These are phyloP conservation scores for Drosophila orena DNA, from an alignment of 1,140 invertebrate genomes.

Conservation along the genomic window DNA sequence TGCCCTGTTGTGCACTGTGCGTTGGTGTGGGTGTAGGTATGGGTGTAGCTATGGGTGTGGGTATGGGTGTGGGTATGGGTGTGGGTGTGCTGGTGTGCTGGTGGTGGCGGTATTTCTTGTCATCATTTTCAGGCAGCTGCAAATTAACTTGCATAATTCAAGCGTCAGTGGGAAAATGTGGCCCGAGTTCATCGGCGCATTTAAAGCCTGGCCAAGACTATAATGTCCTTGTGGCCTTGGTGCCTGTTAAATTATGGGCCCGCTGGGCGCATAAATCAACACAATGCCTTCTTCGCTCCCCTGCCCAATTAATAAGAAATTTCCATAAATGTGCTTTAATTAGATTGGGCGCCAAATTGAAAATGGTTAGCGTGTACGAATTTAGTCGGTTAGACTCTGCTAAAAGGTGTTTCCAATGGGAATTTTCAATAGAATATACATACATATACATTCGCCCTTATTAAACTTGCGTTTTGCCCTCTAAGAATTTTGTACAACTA, in stretches of 20 bases:
- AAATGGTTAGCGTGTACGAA: conserved; percentile 5
- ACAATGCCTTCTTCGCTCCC: conserved; percentile 10
- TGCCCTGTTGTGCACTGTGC: conserved; percentile 17
- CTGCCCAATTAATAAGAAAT: conserved; percentile 42
- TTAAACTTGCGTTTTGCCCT: too few relatives aligned
- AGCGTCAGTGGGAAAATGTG: conserved; percentile 65
- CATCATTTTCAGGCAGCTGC: conserved; percentile 74
- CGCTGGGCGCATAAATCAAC: conserved; percentile 54
- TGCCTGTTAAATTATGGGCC: conserved; percentile 60
- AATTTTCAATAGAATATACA: too few relatives aligned
- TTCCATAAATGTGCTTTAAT: conserved; percentile 23
- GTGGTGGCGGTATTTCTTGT: conserved; percentile 63
- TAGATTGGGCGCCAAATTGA: conserved; percentile 13
- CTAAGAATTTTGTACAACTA: background rate
- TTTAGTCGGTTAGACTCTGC: background rate
- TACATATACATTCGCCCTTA: too few relatives aligned
- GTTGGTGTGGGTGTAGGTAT: conserved; percentile 25
- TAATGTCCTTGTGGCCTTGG: conserved; percentile 49
- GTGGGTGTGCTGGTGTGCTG: conserved; percentile 20
- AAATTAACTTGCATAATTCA: conserved; percentile 82
- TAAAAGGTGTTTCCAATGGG: too few relatives aligned
- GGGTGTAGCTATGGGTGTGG: conserved; percentile 12
- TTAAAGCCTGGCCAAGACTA: conserved; percentile 55
- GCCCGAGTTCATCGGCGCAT: conserved; percentile 61
- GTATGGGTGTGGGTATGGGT: too few relatives aligned